Evolutionary conservation across 1,140 invertebrate genomes (phyloP).

Genomic region (Drosophila bocki): DNA sequence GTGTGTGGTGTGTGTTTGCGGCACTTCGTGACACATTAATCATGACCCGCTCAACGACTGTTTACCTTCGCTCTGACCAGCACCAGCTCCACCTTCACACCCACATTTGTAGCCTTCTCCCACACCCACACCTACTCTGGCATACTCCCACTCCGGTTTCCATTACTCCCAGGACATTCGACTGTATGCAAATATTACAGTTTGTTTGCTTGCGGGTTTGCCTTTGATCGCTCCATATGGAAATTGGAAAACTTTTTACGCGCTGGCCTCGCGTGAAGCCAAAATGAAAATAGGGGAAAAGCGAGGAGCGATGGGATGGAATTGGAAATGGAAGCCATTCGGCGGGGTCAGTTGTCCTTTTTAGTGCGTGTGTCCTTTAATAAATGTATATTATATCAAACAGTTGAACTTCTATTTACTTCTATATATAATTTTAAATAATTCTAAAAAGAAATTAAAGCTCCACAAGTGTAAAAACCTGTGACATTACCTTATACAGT

Average conservation of each 20-base stretch:
- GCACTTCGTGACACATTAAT: constrained; percentile 80
- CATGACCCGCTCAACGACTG: constrained; percentile 79
- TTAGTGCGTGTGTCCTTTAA: constrained; percentile 61
- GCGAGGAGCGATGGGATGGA: constrained; percentile 4
- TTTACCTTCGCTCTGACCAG: constrained; percentile 64
- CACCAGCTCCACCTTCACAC: constrained; percentile 6
- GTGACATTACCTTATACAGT: not conserved
- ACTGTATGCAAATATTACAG: constrained; percentile 75
- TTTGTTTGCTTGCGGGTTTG: constrained; percentile 62
- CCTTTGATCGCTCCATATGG: constrained; percentile 71
- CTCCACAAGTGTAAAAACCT: not conserved
- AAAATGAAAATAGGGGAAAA: constrained; percentile 27
- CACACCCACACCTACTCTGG: constrained; percentile 2
- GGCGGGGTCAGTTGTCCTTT: constrained; percentile 56
- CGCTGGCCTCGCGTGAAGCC: constrained; percentile 67
- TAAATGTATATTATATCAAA: not conserved
- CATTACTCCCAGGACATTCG: constrained; percentile 63
- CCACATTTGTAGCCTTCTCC: not conserved
- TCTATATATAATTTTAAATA: no score
- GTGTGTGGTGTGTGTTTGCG: constrained; percentile 33
- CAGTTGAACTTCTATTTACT: not conserved
- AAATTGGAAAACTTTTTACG: constrained; percentile 77
- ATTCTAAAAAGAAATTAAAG: not conserved
- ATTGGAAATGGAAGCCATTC: constrained; percentile 30
- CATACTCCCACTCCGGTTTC: not conserved